Evolutionary conservation across 2,797 vertebrate species (phyloP).

Genomic region (Peromyscus eremicus): DNA sequence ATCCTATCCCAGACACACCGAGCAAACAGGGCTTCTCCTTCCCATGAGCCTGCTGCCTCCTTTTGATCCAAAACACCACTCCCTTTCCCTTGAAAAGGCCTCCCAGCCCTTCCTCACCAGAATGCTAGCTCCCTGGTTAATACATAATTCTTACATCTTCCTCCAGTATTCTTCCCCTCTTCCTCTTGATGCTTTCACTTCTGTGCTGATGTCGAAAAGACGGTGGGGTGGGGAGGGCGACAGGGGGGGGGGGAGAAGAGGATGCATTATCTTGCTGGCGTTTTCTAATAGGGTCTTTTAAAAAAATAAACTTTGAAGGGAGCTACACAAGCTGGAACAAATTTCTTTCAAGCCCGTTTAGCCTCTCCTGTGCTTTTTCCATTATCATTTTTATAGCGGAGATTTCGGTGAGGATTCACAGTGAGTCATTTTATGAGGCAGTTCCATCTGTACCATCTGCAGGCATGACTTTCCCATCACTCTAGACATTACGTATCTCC

Average conservation of each 20-base stretch:
- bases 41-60: neutral
- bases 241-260: neutral
- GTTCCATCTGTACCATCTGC: conserved; percentile 89
- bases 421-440: conserved; percentile 91
- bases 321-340: conserved; percentile 82
- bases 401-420: conserved; percentile 89
- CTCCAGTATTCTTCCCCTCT: conserved; percentile 39
- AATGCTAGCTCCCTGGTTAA: conserved; percentile 13
- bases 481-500: conserved; percentile 91
- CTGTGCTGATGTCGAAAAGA: conserved; percentile 49
- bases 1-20: neutral
- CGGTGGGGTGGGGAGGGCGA: neutral
- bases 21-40: neutral
- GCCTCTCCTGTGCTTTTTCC: conserved; percentile 89
- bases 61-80: conserved; percentile 30
- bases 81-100: neutral
- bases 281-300: conserved; percentile 71
- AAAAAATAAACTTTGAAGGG: conserved; percentile 65
- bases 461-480: conserved; percentile 88
- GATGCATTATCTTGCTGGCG: conserved; percentile 69
- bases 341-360: conserved; percentile 83
- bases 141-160: conserved; percentile 64
- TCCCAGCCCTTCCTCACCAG: neutral
- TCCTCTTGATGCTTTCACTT: conserved; percentile 62
- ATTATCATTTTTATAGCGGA: conserved; percentile 90